Evolutionary conservation across 2,888 invertebrate species (phyloP).

Genomic region (Machimus rusticus): DNA sequence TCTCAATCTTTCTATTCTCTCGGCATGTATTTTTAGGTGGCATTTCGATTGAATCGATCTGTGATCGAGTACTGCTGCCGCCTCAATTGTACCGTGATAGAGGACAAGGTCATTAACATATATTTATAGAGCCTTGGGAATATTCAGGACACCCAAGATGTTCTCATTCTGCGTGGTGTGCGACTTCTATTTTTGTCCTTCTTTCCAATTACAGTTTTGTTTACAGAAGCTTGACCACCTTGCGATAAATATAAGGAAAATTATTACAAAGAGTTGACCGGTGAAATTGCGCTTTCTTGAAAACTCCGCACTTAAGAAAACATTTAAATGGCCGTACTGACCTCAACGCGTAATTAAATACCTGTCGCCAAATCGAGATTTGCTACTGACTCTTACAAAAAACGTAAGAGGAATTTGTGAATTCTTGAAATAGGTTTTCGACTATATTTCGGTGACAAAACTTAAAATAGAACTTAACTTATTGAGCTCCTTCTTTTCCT

Average conservation of each 20-base stretch:
- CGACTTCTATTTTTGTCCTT: not conserved
- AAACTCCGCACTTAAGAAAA: not conserved
- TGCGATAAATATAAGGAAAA: not conserved
- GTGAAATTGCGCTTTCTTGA: not conserved
- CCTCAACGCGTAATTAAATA: not conserved
- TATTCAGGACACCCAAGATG: not conserved
- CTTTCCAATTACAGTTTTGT: not conserved
- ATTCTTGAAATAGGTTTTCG: not conserved
- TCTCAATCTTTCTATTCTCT: constrained; percentile 3
- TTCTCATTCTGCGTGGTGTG: not conserved
- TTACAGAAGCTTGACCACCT: not conserved
- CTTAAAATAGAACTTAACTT: too few relatives aligned
- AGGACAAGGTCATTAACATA: constrained; percentile 3
- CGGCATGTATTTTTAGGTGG: not conserved
- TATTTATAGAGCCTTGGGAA: not conserved
- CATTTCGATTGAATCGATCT: not conserved
- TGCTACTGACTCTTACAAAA: not conserved
- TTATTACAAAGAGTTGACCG: not conserved
- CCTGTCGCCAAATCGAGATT: not conserved
- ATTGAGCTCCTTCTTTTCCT: too few relatives aligned
- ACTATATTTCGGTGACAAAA: not conserved
- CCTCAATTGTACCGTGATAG: not conserved
- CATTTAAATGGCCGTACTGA: not conserved
- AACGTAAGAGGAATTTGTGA: not conserved
- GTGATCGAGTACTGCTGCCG: not conserved